These are phyloP conservation scores for Pyrrhia umbra DNA, from an alignment of 2,888 invertebrate genomes.

Conservation along the genomic window DNA sequence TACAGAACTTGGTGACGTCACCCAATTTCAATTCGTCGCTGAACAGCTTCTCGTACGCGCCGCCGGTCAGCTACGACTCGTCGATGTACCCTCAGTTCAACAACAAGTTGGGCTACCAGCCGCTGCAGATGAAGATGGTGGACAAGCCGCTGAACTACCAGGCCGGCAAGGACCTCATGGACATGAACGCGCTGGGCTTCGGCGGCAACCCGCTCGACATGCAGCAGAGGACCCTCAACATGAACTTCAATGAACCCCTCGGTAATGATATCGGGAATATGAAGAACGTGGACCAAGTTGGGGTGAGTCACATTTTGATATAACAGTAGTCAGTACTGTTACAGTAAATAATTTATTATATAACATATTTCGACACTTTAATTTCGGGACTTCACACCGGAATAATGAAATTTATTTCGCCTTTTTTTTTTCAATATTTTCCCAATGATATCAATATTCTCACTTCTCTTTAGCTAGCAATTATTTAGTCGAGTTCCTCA, in stretches of 20 bases:
- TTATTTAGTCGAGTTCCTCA: too few relatives aligned
- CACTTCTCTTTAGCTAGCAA: too few relatives aligned
- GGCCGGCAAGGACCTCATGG: conserved; percentile 71
- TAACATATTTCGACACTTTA: too few relatives aligned
- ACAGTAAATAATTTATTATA: neutral
- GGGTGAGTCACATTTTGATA: conserved; percentile 66
- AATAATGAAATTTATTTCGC: too few relatives aligned
- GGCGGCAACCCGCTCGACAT: conserved; percentile 70
- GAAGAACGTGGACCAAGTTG: conserved; percentile 72
- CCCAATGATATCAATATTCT: too few relatives aligned
- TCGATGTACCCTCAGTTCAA: conserved; percentile 85
- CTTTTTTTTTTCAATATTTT: too few relatives aligned
- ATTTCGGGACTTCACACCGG: too few relatives aligned
- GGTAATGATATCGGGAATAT: conserved; percentile 63
- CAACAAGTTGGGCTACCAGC: conserved; percentile 76
- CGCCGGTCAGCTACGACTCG: conserved; percentile 79
- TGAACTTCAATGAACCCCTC: conserved; percentile 72
- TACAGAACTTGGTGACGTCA: conserved; percentile 78
- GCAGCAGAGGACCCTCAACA: conserved; percentile 72
- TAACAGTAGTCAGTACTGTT: too few relatives aligned
- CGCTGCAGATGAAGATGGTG: conserved; percentile 72
- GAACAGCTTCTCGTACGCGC: conserved; percentile 76
- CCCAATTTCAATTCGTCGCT: conserved; percentile 81
- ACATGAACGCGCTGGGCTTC: conserved; percentile 71
- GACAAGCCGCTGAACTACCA: conserved; percentile 73